Conservation (phyloP, 2,797 vertebrate species). For the Glyptemys insculpta region DNA sequence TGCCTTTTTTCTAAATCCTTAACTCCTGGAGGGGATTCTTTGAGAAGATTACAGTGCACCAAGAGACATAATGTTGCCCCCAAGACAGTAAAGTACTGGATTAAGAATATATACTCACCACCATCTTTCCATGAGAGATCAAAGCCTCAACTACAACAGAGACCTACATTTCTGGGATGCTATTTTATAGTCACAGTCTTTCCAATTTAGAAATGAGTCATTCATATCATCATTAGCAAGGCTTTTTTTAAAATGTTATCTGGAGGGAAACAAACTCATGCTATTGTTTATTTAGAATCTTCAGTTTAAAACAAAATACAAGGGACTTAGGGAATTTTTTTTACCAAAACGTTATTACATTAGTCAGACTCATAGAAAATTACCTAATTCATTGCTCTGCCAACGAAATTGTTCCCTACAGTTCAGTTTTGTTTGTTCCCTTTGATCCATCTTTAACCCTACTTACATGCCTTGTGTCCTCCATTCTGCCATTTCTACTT, state of each 20-base stretch:
- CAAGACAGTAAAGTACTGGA: not conserved
- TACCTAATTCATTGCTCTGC: not conserved
- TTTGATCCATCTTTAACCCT: not conserved
- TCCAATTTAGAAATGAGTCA: conserved; percentile 15
- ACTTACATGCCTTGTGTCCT: not conserved
- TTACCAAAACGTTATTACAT: not conserved
- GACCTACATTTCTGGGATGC: not conserved
- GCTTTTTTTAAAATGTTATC: not conserved
- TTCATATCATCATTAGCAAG: not conserved
- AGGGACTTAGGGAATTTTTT: not conserved
- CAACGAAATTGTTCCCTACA: not conserved
- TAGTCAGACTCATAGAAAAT: not conserved
- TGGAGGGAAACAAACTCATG: not conserved
- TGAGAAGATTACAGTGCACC: not conserved
- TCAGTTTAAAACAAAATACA: not conserved
- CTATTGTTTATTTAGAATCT: not conserved
- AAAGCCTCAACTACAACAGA: conserved; percentile 26
- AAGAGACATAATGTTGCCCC: not conserved
- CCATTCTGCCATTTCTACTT: not conserved
- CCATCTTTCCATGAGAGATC: not conserved
- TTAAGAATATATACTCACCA: not conserved
- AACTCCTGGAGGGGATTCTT: not conserved
- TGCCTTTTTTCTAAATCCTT: conserved; percentile 17
- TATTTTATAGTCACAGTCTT: conserved; percentile 8
- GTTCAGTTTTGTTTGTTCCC: not conserved